Evolutionary conservation across 2,797 vertebrate genomes (phyloP).

Genomic region (Centroberyx gerrardi): DNA sequence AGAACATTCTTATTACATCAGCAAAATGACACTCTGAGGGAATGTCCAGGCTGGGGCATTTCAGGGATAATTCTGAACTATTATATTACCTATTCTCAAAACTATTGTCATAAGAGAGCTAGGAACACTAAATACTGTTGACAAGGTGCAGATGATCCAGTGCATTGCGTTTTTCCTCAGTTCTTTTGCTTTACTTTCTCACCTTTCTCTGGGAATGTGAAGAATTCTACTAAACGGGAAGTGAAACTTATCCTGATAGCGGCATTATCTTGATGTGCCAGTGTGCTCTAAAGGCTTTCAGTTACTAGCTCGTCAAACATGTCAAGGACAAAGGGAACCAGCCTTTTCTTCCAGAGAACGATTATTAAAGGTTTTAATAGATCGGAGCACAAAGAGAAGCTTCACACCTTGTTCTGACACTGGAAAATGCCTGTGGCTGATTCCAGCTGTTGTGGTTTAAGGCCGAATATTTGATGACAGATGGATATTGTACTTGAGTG

Average conservation of each 20-base stretch:
- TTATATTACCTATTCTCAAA: no score
- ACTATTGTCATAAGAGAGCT: not conserved
- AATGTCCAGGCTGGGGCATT: no score
- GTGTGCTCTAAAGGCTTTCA: constrained; percentile 7
- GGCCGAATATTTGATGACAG: constrained; percentile 52
- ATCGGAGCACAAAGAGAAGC: constrained; percentile 56
- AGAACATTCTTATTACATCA: no score
- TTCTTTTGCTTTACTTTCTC: not conserved
- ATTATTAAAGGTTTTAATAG: constrained; percentile 57
- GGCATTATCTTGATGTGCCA: constrained; percentile 11
- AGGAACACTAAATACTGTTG: not conserved
- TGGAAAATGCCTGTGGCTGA: constrained; percentile 61
- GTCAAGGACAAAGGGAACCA: constrained; percentile 28
- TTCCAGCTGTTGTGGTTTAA: constrained; percentile 52
- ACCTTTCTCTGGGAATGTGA: constrained; percentile 31
- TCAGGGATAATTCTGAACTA: no score
- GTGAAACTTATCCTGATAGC: constrained; percentile 20
- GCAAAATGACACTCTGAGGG: no score
- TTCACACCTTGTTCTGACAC: constrained; percentile 36
- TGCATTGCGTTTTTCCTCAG: not conserved
- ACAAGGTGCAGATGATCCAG: not conserved
- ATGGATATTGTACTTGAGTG: constrained; percentile 29
- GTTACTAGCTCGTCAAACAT: constrained; percentile 15
- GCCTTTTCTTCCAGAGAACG: constrained; percentile 39
- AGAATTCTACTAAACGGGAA: constrained; percentile 33